Evolutionary conservation across 2,888 invertebrate genomes (phyloP).

Genomic region (Eristalinus aeneus): DNA sequence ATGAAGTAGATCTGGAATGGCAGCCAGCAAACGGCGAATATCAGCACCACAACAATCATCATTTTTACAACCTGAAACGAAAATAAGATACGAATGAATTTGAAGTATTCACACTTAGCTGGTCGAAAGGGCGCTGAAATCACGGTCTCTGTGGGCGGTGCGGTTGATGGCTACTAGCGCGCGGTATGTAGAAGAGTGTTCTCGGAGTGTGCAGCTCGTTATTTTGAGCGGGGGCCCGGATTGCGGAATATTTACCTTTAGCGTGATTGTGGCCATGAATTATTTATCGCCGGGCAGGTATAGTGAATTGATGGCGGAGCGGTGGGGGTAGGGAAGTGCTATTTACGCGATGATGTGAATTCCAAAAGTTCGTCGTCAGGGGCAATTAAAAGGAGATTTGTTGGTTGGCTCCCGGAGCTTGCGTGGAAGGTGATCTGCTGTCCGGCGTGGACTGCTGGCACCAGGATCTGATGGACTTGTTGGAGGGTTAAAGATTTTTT

Average conservation of each 20-base stretch:
- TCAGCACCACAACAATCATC: conserved; percentile 97
- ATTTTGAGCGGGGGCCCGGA: neutral
- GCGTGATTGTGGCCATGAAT: neutral
- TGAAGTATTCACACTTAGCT: neutral
- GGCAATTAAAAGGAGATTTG: neutral
- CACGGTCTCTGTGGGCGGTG: neutral
- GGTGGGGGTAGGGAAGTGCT: neutral
- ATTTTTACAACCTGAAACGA: conserved; percentile 94
- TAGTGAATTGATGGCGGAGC: neutral
- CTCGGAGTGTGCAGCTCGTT: conserved; percentile 7
- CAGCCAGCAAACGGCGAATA: conserved; percentile 97
- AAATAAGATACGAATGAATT: conserved; percentile 47
- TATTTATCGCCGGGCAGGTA: conserved; percentile 10
- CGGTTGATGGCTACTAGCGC: neutral
- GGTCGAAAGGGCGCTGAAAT: neutral
- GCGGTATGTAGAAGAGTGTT: neutral
- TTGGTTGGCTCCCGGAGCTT: neutral
- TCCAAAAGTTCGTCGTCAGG: neutral
- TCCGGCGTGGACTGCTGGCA: neutral
- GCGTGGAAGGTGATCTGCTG: neutral
- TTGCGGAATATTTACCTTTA: conserved; percentile 16
- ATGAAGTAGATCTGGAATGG: conserved; percentile 97
- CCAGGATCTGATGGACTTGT: neutral
- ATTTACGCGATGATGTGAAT: neutral
- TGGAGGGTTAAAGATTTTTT: no score